A percentile compares a stretch with the other conserved stretches of the same genome.
These are phyloP conservation scores for Gobio gobio DNA, from an alignment of 2,113 vertebrate species.

Conservation along the genomic window DNA sequence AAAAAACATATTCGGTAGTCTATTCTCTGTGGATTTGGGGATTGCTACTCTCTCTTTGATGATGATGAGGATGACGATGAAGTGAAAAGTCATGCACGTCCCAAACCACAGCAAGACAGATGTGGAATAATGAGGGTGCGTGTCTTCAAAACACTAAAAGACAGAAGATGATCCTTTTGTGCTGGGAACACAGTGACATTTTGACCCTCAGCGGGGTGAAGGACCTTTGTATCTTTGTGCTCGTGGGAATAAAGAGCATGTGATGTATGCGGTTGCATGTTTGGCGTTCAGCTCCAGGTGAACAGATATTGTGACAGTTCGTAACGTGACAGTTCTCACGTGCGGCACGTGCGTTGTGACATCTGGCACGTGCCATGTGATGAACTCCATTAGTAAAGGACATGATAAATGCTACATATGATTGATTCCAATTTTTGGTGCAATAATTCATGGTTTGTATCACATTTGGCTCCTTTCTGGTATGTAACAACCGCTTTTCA, in stretches of 20 bases:
- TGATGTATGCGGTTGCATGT: neutral
- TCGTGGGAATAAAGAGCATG: constrained; percentile 68
- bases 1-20: neutral
- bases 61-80: neutral
- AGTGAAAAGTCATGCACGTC: neutral
- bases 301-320: constrained; percentile 16
- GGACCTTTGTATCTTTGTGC: constrained; percentile 59
- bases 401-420: neutral
- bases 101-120: neutral
- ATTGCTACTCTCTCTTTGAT: neutral
- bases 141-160: constrained; percentile 63
- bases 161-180: constrained; percentile 51
- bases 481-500: neutral
- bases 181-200: constrained; percentile 76
- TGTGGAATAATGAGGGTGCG: constrained; percentile 49
- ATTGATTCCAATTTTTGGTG: neutral
- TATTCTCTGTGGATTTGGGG: neutral
- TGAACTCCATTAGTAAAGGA: neutral
- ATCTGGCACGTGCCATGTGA: constrained; percentile 9
- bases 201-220: constrained; percentile 69
- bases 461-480: neutral
- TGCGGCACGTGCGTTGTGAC: constrained; percentile 20
- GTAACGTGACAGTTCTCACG: constrained; percentile 1
- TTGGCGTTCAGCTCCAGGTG: constrained; percentile 41
- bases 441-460: neutral